Evolutionary conservation across 2,888 invertebrate genomes (phyloP).

Genomic region (Dicyrtoma fusca): DNA sequence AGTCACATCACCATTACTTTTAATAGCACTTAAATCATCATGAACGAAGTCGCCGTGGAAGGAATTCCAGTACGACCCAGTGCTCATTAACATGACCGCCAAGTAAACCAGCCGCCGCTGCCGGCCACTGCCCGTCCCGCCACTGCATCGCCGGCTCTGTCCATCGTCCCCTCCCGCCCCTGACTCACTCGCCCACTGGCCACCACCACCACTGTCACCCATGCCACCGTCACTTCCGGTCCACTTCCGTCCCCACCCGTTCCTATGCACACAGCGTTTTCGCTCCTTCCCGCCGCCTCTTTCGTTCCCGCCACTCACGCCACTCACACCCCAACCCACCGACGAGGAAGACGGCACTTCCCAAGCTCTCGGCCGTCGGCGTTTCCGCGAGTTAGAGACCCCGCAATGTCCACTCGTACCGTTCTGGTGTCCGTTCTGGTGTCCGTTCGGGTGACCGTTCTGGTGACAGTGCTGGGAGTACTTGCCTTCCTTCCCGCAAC

Average conservation of each 20-base stretch:
- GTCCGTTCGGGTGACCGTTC: not conserved
- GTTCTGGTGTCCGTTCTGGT: not conserved
- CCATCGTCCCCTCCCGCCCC: not conserved
- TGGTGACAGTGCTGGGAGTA: not conserved
- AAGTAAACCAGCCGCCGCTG: conserved; percentile 62
- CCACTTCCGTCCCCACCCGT: not conserved
- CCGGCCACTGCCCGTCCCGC: not conserved
- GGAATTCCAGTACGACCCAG: conserved; percentile 73
- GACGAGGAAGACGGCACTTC: conserved; percentile 1
- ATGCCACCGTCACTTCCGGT: not conserved
- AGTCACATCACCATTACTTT: conserved; percentile 78
- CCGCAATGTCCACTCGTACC: not conserved
- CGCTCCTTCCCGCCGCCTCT: conserved; percentile 1
- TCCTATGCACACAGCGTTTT: conserved; percentile 3
- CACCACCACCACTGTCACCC: conserved; percentile 5
- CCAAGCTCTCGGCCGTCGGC: conserved; percentile 2
- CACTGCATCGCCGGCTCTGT: not conserved
- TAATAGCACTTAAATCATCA: conserved; percentile 83
- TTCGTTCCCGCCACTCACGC: not conserved
- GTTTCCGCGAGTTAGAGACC: not conserved
- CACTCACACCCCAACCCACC: not conserved
- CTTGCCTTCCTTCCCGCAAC: not conserved
- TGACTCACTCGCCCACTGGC: conserved; percentile 2
- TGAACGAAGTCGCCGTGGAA: conserved; percentile 82
- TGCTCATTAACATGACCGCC: conserved; percentile 69